A percentile compares a stretch with the other conserved stretches of the same genome.
These are phyloP conservation scores for Eulithis testata DNA, from an alignment of 2,888 invertebrate genomes.

Conservation along the genomic window DNA sequence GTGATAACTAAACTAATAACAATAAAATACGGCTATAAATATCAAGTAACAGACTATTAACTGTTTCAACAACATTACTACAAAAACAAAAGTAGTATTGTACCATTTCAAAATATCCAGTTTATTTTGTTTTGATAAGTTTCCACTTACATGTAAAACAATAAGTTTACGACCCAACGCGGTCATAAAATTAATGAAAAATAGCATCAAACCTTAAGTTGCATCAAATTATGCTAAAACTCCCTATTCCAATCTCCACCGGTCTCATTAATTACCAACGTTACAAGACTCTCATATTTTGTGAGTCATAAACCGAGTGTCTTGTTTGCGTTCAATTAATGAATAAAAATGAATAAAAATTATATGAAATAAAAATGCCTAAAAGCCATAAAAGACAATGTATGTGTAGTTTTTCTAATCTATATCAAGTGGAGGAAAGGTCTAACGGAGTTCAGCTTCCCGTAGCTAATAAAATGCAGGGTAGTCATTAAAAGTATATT, in stretches of 20 bases:
- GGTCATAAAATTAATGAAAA: slow-evolving; percentile 66
- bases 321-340: slow-evolving; percentile 80
- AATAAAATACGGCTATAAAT: slow-evolving; percentile 34
- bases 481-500: slow-evolving; percentile 80
- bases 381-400: slow-evolving; percentile 68
- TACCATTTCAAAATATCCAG: slow-evolving; percentile 20
- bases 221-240: slow-evolving; percentile 66
- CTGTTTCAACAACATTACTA: slow-evolving; percentile 29
- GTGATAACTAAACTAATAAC: slow-evolving; percentile 35
- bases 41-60: slow-evolving; percentile 34
- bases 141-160: slow-evolving; percentile 41
- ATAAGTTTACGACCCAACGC: slow-evolving; percentile 53
- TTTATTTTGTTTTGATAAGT: slow-evolving; percentile 27
- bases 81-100: slow-evolving; percentile 30
- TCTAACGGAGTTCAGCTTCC: slow-evolving; percentile 56
- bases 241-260: slow-evolving; percentile 58
- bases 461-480: slow-evolving; percentile 74
- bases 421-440: slow-evolving; percentile 63
- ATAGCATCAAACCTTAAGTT: slow-evolving; percentile 59
- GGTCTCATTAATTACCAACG: slow-evolving; percentile 60
- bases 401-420: slow-evolving; percentile 74
- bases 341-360: too few relatives aligned
- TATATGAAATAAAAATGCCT: slow-evolving; percentile 70
- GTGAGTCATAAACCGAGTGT: slow-evolving; percentile 64
- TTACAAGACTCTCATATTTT: slow-evolving; percentile 61